These are phyloP conservation scores for Otolemur garnettii DNA, from an alignment of 2,113 vertebrate genomes.

Conservation along the genomic window DNA sequence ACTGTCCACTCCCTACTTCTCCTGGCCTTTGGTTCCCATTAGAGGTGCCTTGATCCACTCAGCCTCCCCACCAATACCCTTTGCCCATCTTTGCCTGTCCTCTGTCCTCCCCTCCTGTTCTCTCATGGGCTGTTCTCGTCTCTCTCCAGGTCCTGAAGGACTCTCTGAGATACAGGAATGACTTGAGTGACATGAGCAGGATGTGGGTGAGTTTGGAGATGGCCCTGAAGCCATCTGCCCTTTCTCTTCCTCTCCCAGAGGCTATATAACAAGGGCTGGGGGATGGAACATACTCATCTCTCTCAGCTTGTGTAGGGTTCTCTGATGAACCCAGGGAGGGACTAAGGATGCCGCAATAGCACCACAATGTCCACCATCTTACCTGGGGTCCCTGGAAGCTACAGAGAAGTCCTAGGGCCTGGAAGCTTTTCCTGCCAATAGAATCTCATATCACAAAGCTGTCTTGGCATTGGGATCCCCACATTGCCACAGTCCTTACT, in stretches of 20 bases:
- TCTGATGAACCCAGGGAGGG: not conserved
- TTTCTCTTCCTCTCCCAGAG: not conserved
- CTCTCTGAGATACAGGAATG: conserved; percentile 96
- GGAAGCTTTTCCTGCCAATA: not conserved
- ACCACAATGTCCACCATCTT: not conserved
- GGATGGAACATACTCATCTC: not conserved
- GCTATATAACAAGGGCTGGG: not conserved
- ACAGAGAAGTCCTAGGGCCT: not conserved
- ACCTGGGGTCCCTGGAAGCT: not conserved
- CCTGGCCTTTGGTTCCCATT: not conserved
- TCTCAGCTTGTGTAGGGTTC: not conserved
- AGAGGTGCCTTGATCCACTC: accelerated
- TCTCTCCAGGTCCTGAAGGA: conserved; percentile 97
- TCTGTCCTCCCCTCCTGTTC: not conserved
- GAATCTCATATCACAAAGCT: not conserved
- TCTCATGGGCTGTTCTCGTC: not conserved
- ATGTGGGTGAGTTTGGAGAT: conserved; percentile 95
- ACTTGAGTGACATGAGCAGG: conserved; percentile 98
- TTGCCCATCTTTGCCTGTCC: not conserved
- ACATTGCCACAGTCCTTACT: not conserved
- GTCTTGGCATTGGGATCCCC: not conserved
- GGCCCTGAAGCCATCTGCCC: accelerated
- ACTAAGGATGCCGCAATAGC: not conserved
- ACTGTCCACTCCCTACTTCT: not conserved
- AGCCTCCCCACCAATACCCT: not conserved